phyloP scores from a whole-genome alignment of 2,113 vertebrate genomes.

The Turnix velox region DNA sequence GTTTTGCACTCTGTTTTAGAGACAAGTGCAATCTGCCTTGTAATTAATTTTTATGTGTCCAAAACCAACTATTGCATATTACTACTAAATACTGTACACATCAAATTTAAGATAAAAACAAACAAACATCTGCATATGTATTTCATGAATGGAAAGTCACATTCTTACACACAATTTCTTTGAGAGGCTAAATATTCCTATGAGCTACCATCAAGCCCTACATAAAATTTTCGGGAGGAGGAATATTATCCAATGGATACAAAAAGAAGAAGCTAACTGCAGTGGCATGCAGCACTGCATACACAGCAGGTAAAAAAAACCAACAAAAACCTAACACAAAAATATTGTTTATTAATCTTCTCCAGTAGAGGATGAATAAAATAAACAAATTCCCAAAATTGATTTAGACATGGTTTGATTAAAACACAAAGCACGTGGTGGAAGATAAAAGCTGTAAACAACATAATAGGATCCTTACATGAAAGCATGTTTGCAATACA shows the following conservation, averaged over 20 bases:
- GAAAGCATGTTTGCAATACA: background rate
- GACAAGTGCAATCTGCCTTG: background rate
- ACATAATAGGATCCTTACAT: background rate
- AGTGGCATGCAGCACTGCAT: background rate
- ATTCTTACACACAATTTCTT: background rate
- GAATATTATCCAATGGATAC: background rate
- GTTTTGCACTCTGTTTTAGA: background rate
- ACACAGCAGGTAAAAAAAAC: background rate
- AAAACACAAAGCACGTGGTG: background rate
- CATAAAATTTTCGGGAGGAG: background rate
- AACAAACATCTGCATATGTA: background rate
- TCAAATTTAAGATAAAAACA: background rate
- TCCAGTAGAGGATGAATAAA: background rate
- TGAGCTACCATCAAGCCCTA: background rate
- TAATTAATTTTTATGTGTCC: conserved; percentile 1
- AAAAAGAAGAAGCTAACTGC: background rate
- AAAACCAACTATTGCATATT: background rate
- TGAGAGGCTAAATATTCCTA: background rate
- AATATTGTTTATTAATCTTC: background rate
- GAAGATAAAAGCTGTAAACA: conserved; percentile 11
- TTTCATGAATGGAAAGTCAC: background rate
- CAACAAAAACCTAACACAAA: background rate
- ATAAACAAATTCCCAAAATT: background rate
- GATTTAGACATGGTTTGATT: background rate
- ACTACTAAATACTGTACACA: background rate